Percentiles rank a stretch among this genome's conserved stretches.
Conservation (phyloP, 1,140 invertebrate genomes). For the Meloidogyne hapla region DNA sequence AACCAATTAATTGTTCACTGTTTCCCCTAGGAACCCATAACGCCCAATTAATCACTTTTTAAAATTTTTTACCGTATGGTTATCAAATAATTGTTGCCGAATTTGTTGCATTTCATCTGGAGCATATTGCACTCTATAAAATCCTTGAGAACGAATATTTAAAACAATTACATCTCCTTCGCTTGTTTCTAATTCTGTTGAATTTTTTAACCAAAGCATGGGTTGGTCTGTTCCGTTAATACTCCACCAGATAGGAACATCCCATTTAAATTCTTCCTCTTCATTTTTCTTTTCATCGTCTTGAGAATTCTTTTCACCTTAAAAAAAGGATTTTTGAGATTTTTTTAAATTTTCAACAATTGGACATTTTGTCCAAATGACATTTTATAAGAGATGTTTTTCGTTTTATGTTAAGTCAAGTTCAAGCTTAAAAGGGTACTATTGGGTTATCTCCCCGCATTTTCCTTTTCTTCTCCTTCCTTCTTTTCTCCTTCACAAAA, state of each 20-base stretch:
- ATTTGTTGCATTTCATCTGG: slow-evolving; percentile 38
- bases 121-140: slow-evolving; percentile 52
- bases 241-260: slow-evolving; percentile 49
- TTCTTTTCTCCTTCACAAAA: no score
- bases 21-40: no score
- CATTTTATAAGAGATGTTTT: no score
- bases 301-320: background rate
- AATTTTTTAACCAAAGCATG: slow-evolving; percentile 49
- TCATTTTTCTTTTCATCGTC: background rate
- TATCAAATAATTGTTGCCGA: slow-evolving; percentile 43
- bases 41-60: no score
- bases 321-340: no score
- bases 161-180: slow-evolving; percentile 39
- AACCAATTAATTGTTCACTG: no score
- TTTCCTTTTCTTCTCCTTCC: no score
- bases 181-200: background rate
- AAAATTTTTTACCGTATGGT: slow-evolving; percentile 31
- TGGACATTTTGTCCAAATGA: no score
- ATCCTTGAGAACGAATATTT: slow-evolving; percentile 50
- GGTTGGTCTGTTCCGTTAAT: slow-evolving; percentile 40
- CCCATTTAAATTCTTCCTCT: slow-evolving; percentile 40
- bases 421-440: no score
- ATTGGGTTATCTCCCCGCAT: no score
- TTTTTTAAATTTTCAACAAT: no score
- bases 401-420: no score